Conservation (phyloP, 2,888 invertebrate species). For the Pterostichus niger region DNA sequence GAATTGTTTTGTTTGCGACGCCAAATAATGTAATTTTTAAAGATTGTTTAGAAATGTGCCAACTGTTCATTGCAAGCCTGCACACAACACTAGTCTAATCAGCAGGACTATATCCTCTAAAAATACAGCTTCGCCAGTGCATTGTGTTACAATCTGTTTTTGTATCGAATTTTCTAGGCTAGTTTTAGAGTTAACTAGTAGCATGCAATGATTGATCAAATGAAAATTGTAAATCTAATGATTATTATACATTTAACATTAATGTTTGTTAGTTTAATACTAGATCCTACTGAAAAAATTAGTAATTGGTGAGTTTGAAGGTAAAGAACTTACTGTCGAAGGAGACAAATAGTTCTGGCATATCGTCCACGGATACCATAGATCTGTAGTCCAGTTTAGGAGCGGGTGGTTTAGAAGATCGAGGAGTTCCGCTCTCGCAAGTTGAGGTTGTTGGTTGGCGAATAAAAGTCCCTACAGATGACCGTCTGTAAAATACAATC, state of each 20-base stretch:
- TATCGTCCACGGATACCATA: slow-evolving; percentile 96
- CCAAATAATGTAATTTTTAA: too few relatives aligned
- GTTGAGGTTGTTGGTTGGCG: slow-evolving; percentile 83
- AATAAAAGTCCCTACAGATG: slow-evolving; percentile 92
- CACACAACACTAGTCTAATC: slow-evolving; percentile 65
- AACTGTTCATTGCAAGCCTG: slow-evolving; percentile 56
- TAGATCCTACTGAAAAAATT: slow-evolving; percentile 57
- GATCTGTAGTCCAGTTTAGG: slow-evolving; percentile 93
- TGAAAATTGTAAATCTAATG: slow-evolving; percentile 55
- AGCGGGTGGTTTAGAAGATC: slow-evolving; percentile 80
- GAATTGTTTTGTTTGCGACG: too few relatives aligned
- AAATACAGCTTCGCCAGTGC: slow-evolving; percentile 67
- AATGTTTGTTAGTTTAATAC: slow-evolving; percentile 41
- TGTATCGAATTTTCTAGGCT: slow-evolving; percentile 53
- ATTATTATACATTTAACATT: slow-evolving; percentile 56
- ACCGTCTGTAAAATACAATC: slow-evolving; percentile 81
- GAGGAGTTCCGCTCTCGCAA: slow-evolving; percentile 82
- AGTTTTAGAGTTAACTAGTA: slow-evolving; percentile 40
- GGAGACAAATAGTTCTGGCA: slow-evolving; percentile 96
- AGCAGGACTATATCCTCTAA: slow-evolving; percentile 64
- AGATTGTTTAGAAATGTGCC: slow-evolving; percentile 33
- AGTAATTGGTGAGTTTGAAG: slow-evolving; percentile 36
- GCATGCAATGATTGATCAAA: slow-evolving; percentile 61
- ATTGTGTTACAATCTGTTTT: slow-evolving; percentile 64
- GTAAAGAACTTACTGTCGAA: slow-evolving; percentile 91